Base-by-base conservation (phyloP, 2,888 invertebrate genomes). In the Lasiommata megera region DNA sequence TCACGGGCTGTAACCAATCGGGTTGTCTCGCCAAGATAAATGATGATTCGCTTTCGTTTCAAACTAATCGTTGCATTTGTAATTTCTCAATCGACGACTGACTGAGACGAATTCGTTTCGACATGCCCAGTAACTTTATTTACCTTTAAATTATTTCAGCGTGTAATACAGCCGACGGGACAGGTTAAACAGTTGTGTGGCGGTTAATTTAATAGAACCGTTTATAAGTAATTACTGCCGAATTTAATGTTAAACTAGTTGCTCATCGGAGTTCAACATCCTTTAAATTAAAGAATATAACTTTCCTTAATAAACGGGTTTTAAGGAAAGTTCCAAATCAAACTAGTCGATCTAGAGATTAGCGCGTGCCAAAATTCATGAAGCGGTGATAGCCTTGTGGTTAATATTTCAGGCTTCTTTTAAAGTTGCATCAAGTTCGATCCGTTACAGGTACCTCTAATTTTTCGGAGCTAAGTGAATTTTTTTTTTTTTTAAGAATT, bases 1-100 rank as follows among this genome's bases (percentile, higher is more conserved):
- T 58, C 52, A 31, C 58, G 63, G 66, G 57, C 63, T 66, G 76
- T 72, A 69, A 71, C 79, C 74, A 77, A 81, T 79, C 71, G 71
- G 72, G 77, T 78, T 79, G 79, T 81, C 73, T 68, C 69, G 67
- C 65, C 63, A 72, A 76, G 80, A 84, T 78, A 80, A 84, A 86
- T 80, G 77, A 77, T 73, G 72, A 74, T 68, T 69, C 69, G 79
- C 76, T 80, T 82, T 79, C 74, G 68, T 73, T 79, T 72, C 71
- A 77, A 84, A 82, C 77, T 81, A 83, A 84, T 85, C 77, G 73
- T 75, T 74, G 69, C 76, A 73, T 79, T 82, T 76, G 75, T 80
- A 76, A 84, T 84, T 81, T 82, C 83, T 81, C 80, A 81, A 84
- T 79, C 72, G 67, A 65, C 61, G 68, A 65, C 69, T 64, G 77